Base-by-base conservation (phyloP, 2,113 vertebrate species). In the Muntiacus reevesi region DNA sequence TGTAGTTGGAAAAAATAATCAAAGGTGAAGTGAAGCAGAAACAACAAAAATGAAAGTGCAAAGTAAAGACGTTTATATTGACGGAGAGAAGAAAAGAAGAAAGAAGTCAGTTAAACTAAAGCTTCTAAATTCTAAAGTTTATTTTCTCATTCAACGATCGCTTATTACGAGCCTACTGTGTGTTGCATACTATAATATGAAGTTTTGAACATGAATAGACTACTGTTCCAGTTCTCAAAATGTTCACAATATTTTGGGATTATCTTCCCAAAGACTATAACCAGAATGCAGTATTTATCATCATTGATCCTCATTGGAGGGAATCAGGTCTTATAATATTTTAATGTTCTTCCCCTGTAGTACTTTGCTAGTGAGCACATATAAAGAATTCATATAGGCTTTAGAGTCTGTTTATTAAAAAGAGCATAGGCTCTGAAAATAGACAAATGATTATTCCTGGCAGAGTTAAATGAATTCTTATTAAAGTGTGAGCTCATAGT, bases 1-100 rank as follows among this genome's bases (percentile, higher is more conserved):
- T 88, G 57, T 23, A 96, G n/a, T 85, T 90, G 85, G 84, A 54
- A 40, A 95, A 97, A 95, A 89, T 89, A 97, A 96, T 97, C 74
- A 91, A 96, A 95, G 13, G 30, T 90, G 87, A 96, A 97, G 55
- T 94, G 81, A n/a, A 96, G 87, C 97, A 96, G 95, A 97, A 98
- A 93, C 21, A 96, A 14, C 30, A 67, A 83, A 95, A 97, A 78
- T 78, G 84, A 78, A 96, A 96, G 84, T 57, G 81, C n/a, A 86
- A 90, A 96, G 59, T 11, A 64, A 84, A 91, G 52, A 23, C 0
- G 0, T 94, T 96, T 81, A 59, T 87, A 60, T 30, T 87, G 87
- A 93, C 25, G 47, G 78, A 91, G 52, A 93, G 21, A 54, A 87
- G 13, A 88, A 91, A 94, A 84, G 16, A 87, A 47, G 47, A 76